Base-by-base conservation (phyloP, 2,888 invertebrate species). In the Nymphalis urticae region DNA sequence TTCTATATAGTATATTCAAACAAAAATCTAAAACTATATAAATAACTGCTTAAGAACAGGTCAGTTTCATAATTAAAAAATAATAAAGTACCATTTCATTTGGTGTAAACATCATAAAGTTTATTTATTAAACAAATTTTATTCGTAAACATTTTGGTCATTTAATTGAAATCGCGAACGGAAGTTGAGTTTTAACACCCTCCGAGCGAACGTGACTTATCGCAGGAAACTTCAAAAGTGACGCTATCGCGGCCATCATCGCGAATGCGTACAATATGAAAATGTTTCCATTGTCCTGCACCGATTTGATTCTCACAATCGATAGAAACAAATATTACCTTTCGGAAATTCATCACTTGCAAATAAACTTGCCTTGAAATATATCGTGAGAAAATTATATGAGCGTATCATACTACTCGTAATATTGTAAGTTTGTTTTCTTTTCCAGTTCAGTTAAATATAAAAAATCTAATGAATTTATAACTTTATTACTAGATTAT, bases 141-240 rank as follows among this genome's bases (percentile, higher is more conserved):
- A 69, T 60, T 69, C 59, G 53, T 54, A 56, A 66, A 66, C 60
- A 68, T 70, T 72, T 67, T 54, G 59, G 69, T 66, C 75, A 81
- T 83, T 86, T 85, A 86, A 88, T 88, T 85, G 83, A 87, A 86
- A 85, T 82, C 77, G 79, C 81, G 77, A 82, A 79, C 80, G 79
- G 79, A 78, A 79, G 75, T 79, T 78, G 79, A 80, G 79, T 80
- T 82, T 82, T 85, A 80, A 82, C 86, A 85, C 85, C 87, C 85
- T 85, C 83, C 82, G 79, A 81, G 75, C 77, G 80, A 75, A 81
- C 86, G 85, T 87, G 85, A 81, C 82, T 87, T 90, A 90, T 90
- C 90, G 83, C 81, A 83, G 85, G 83, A 84, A 82, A 84, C 81
- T 87, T 86, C 87, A 85, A 81, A 82, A 84, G 78, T 86, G 90